Percentiles rank a stretch among this genome's conserved stretches.
Evolutionary conservation across 2,888 invertebrate species (phyloP).

Genomic region (Polydrusus cervinus): DNA sequence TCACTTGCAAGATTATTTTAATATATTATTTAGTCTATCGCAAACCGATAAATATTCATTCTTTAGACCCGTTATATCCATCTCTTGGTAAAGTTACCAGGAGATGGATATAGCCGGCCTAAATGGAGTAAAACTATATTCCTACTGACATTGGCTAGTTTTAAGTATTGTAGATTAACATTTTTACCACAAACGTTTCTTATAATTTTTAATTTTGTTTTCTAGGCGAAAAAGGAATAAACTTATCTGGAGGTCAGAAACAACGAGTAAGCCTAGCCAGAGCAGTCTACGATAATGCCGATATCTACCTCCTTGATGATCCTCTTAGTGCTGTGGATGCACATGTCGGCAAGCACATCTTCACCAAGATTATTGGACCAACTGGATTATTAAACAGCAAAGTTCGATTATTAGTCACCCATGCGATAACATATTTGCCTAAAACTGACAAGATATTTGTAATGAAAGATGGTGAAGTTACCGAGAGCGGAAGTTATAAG

Average conservation of each 20-base stretch:
- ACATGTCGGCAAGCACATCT: constrained; percentile 99
- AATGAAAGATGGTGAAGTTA: constrained; percentile 72
- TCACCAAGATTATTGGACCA: constrained; percentile 75
- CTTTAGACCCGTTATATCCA: too few species aligned
- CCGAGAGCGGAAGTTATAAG: constrained; percentile 72
- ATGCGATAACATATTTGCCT: constrained; percentile 75
- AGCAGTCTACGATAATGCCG: constrained; percentile 89
- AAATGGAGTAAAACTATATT: neutral
- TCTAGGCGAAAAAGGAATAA: constrained; percentile 78
- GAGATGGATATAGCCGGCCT: too few species aligned
- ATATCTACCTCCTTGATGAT: constrained; percentile 94
- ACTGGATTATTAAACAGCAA: constrained; percentile 69
- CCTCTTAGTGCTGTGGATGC: constrained; percentile 95
- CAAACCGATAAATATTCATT: too few species aligned
- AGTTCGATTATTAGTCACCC: constrained; percentile 74
- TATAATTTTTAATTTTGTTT: too few species aligned
- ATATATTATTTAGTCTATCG: too few species aligned
- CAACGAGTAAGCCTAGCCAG: constrained; percentile 91
- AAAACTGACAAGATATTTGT: constrained; percentile 73
- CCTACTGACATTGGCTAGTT: too few species aligned
- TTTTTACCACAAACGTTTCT: too few species aligned
- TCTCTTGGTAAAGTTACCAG: too few species aligned
- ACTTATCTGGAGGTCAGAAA: constrained; percentile 90
- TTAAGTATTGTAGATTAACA: too few species aligned
- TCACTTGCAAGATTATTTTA: too few species aligned